These are phyloP conservation scores for Antrozous pallidus DNA, from an alignment of 2,797 vertebrate genomes.

Conservation along the genomic window DNA sequence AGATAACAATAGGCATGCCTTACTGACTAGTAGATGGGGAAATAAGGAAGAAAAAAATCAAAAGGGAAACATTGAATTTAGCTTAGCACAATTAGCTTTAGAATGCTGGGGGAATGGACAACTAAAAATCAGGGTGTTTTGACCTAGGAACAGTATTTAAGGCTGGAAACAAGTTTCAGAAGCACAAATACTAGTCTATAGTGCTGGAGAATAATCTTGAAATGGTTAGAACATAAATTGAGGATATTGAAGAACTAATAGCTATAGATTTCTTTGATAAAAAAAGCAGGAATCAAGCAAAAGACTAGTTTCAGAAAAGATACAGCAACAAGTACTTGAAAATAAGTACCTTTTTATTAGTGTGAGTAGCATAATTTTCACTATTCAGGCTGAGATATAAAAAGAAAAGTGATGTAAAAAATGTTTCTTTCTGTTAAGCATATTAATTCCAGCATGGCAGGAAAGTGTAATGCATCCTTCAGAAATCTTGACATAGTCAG, in stretches of 20 bases:
- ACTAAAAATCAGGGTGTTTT: neutral
- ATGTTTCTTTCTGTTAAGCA: neutral
- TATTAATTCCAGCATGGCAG: neutral
- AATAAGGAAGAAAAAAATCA: neutral
- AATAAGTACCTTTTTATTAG: neutral
- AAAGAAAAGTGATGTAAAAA: neutral
- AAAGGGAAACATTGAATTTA: neutral
- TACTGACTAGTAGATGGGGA: neutral
- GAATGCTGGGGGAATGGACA: neutral
- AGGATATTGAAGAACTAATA: neutral
- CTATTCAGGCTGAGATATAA: neutral
- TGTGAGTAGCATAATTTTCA: neutral
- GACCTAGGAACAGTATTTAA: neutral
- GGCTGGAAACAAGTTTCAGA: neutral
- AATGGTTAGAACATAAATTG: neutral
- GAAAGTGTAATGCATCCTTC: neutral
- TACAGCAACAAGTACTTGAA: neutral
- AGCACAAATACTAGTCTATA: neutral
- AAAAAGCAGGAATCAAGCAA: neutral
- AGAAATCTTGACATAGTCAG: neutral
- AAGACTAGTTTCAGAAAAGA: neutral
- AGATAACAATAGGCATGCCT: neutral
- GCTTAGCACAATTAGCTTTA: neutral
- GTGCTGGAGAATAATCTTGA: neutral
- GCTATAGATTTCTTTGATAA: neutral